These are phyloP conservation scores for Enteromius trimaculatus DNA, from an alignment of 2,797 vertebrate species.

Conservation along the genomic window DNA sequence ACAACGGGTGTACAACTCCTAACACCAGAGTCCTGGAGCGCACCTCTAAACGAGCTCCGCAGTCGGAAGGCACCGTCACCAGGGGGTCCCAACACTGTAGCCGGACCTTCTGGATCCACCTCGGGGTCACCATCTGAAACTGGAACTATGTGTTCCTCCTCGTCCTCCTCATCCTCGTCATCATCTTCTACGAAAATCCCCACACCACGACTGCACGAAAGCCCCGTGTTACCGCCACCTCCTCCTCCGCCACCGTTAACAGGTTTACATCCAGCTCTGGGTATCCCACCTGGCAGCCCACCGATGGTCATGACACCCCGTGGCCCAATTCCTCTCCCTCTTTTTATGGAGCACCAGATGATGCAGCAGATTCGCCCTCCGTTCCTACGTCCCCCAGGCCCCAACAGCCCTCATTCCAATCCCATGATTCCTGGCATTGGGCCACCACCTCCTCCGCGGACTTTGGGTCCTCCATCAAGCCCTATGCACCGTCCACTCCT, in stretches of 20 bases:
- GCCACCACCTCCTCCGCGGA: constrained; percentile 83
- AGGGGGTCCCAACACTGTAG: constrained; percentile 80
- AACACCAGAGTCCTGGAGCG: constrained; percentile 98
- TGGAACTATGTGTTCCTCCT: constrained; percentile 86
- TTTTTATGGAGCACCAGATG: constrained; percentile 99
- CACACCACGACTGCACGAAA: constrained; percentile 93
- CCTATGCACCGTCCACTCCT: constrained; percentile 95
- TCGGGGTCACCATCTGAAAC: constrained; percentile 90
- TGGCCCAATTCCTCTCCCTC: constrained; percentile 92
- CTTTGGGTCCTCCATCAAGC: constrained; percentile 87
- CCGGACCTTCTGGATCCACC: constrained; percentile 85
- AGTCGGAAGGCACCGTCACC: constrained; percentile 91
- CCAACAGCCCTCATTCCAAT: constrained; percentile 93
- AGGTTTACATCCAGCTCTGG: constrained; percentile 87
- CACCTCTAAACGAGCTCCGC: constrained; percentile 90
- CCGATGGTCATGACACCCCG: constrained; percentile 99
- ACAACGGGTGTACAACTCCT: constrained; percentile 92
- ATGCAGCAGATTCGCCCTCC: constrained; percentile 96
- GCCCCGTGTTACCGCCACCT: constrained; percentile 85
- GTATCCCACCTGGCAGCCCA: constrained; percentile 90
- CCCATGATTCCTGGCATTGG: constrained; percentile 95
- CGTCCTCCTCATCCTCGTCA: constrained; percentile 73
- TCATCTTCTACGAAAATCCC: constrained; percentile 89
- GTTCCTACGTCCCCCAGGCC: constrained; percentile 89
- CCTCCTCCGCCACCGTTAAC: constrained; percentile 82